A percentile compares a stretch with the other conserved stretches of the same genome.
Evolutionary conservation across 2,113 vertebrate genomes (phyloP).

Genomic region (Colius striatus): DNA sequence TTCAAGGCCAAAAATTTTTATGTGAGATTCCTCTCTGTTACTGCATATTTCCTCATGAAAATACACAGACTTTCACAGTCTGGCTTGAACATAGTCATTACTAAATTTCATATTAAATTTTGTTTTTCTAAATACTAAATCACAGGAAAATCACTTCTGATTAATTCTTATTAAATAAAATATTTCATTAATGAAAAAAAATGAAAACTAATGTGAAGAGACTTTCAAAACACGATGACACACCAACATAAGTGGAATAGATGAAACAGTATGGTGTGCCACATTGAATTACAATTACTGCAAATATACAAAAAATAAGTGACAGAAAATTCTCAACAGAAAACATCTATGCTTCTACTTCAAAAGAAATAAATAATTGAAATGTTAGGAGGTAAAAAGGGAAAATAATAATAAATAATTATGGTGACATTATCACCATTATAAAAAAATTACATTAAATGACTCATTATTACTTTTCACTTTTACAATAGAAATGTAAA

Average conservation of each 20-base stretch:
- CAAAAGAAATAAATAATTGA: neutral
- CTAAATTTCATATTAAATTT: neutral
- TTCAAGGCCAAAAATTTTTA: neutral
- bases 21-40: neutral
- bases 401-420: neutral
- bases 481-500: too few species aligned
- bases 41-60: neutral
- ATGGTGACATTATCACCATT: neutral
- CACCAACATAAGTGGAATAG: neutral
- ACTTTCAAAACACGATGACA: too few species aligned
- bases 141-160: neutral
- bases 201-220: neutral
- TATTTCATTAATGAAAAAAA: neutral
- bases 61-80: neutral
- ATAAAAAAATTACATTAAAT: neutral
- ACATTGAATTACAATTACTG: neutral
- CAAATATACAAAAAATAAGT: neutral
- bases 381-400: too few species aligned
- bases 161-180: neutral
- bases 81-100: neutral
- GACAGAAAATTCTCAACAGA: neutral
- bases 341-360: neutral
- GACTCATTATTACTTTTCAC: too few species aligned
- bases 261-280: neutral
- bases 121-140: neutral